A percentile compares a stretch with the other conserved stretches of the same genome.
Evolutionary conservation across 2,113 vertebrate species (phyloP).

Genomic region (Dinomys branickii): DNA sequence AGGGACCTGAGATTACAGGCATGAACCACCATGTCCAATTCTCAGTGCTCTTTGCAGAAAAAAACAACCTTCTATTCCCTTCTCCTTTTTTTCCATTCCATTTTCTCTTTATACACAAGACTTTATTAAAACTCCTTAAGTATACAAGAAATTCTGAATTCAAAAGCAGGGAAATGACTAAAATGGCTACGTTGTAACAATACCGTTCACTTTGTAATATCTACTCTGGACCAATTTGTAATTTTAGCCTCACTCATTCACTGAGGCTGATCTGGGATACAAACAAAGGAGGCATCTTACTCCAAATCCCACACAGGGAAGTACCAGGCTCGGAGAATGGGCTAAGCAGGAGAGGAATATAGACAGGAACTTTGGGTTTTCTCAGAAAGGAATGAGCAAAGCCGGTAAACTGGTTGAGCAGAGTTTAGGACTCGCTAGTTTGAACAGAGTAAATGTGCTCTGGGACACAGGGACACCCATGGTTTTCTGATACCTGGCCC

Average conservation of each 20-base stretch:
- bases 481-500: neutral
- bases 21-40: neutral
- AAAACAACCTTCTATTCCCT: neutral
- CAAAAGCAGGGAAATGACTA: neutral
- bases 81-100: neutral
- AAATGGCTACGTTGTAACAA: neutral
- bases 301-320: too few species aligned
- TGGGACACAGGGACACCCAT: neutral
- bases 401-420: neutral
- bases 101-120: neutral
- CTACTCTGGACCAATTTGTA: neutral
- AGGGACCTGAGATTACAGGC: neutral
- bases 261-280: neutral
- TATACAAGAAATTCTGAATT: neutral
- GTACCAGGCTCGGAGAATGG: too few species aligned
- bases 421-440: neutral
- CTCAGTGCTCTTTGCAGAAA: neutral
- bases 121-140: slow-evolving; percentile 29
- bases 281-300: neutral
- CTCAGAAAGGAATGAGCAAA: neutral
- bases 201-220: neutral
- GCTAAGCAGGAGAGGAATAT: neutral
- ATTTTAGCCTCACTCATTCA: neutral
- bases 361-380: neutral
- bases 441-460: neutral